These are phyloP conservation scores for Catostylus mosaicus DNA, from an alignment of 30 jellyfish, hydroid and myxozoan species.

Conservation along the genomic window DNA sequence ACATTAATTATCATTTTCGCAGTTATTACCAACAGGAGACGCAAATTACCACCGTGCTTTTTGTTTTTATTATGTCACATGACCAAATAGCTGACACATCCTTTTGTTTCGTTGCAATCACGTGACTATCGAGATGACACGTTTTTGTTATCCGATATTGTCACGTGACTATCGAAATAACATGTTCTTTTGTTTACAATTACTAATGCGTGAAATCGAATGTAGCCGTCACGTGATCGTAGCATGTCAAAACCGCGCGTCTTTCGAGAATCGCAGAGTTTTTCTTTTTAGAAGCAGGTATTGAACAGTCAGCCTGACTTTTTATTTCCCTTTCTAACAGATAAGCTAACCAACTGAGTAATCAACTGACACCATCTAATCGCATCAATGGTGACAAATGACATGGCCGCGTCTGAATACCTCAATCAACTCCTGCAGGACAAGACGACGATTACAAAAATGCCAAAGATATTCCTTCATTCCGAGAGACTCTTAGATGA, in stretches of 20 bases:
- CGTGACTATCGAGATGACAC: neutral
- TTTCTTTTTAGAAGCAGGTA: slow-evolving; percentile 30
- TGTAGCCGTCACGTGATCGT: slow-evolving; percentile 42
- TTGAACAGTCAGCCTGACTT: slow-evolving; percentile 17
- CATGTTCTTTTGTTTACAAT: slow-evolving; percentile 69
- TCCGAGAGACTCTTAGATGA: slow-evolving; percentile 98
- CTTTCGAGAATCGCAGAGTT: slow-evolving; percentile 28
- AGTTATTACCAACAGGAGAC: slow-evolving; percentile 45
- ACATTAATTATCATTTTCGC: neutral
- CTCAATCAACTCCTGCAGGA: slow-evolving; percentile 94
- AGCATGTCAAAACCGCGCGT: slow-evolving; percentile 79
- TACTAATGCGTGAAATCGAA: slow-evolving; percentile 62
- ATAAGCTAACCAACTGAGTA: slow-evolving; percentile 44
- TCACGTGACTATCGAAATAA: slow-evolving; percentile 34
- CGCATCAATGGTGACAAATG: slow-evolving; percentile 92
- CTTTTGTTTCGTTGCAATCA: slow-evolving; percentile 12
- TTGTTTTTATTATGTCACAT: no score
- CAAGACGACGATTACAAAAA: slow-evolving; percentile 92
- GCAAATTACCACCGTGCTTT: neutral
- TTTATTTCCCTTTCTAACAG: slow-evolving; percentile 46
- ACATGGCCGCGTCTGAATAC: slow-evolving; percentile 97
- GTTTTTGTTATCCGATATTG: neutral
- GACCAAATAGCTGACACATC: no score
- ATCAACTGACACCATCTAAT: slow-evolving; percentile 56
- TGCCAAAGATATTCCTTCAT: slow-evolving; percentile 98